Percentiles rank a stretch among this genome's conserved stretches.
phyloP scores from a whole-genome alignment of 2,797 vertebrate genomes.

The Cyprinodon diabolis region DNA sequence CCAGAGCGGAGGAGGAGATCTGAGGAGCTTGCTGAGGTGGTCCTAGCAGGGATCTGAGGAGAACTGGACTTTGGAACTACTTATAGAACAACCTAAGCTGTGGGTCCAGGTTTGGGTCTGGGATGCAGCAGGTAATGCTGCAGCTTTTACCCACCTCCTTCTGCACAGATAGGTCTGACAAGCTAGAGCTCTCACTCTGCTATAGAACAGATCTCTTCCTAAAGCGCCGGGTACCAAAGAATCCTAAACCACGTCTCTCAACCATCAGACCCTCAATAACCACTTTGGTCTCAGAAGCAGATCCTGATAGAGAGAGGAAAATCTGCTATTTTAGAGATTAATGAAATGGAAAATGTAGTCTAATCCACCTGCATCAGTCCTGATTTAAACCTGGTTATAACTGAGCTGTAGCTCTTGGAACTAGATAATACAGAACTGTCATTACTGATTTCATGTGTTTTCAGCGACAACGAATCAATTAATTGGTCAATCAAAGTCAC shows the following conservation, averaged over 20 bases:
- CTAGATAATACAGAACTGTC: too few relatives aligned
- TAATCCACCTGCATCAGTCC: too few relatives aligned
- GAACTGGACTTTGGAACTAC: neutral
- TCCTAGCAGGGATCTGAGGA: neutral
- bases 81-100: neutral
- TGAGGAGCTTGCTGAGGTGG: neutral
- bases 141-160: constrained; percentile 16
- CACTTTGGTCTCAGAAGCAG: too few relatives aligned
- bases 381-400: too few relatives aligned
- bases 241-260: neutral
- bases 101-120: neutral
- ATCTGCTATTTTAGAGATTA: too few relatives aligned
- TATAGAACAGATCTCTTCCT: neutral
- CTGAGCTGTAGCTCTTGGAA: too few relatives aligned
- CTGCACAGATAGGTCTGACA: constrained; percentile 12
- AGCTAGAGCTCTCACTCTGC: constrained; percentile 38
- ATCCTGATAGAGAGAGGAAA: too few relatives aligned
- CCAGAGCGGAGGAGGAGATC: neutral
- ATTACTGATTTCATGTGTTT: too few relatives aligned
- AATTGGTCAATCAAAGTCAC: neutral
- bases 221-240: neutral
- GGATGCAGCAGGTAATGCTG: neutral
- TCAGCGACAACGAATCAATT: neutral
- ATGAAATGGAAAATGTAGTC: too few relatives aligned
- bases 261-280: neutral